A percentile compares a stretch with the other conserved stretches of the same genome.
Conservation (phyloP, 2,797 vertebrate genomes). For the Enteromius radiatus region DNA sequence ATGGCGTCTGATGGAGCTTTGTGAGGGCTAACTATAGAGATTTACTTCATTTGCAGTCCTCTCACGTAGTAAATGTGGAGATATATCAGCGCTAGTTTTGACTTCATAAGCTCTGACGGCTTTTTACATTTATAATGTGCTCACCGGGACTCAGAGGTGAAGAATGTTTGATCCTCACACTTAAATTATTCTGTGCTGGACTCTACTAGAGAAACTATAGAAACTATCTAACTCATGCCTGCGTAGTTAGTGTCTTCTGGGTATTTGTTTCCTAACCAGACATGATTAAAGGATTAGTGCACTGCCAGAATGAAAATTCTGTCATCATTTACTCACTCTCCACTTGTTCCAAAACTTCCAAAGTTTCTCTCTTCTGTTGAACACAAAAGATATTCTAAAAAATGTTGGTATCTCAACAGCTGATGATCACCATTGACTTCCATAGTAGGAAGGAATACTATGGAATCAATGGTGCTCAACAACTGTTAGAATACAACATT, state of each 20-base stretch:
- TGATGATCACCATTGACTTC: no score
- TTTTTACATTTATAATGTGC: constrained; percentile 31
- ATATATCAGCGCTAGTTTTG: constrained; percentile 25
- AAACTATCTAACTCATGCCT: background rate
- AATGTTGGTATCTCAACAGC: no score
- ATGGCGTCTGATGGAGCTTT: constrained; percentile 18
- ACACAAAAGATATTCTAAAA: no score
- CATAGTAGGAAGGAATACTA: no score
- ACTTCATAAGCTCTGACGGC: constrained; percentile 14
- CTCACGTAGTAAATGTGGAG: background rate
- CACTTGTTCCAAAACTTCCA: no score
- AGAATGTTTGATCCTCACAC: constrained; percentile 22
- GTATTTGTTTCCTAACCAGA: constrained; percentile 6
- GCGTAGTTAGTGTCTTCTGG: background rate
- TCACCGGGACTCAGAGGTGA: constrained; percentile 24
- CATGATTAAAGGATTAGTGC: background rate
- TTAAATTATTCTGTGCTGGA: constrained; percentile 9
- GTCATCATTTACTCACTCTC: no score
- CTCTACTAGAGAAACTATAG: constrained; percentile 10
- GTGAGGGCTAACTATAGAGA: constrained; percentile 17
- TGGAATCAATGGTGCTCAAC: no score
- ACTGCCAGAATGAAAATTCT: no score
- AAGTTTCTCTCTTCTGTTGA: no score
- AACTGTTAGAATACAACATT: no score
- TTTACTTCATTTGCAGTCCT: constrained; percentile 7